phyloP scores from a whole-genome alignment of 2,888 invertebrate genomes.

The Sarcophaga carnaria region DNA sequence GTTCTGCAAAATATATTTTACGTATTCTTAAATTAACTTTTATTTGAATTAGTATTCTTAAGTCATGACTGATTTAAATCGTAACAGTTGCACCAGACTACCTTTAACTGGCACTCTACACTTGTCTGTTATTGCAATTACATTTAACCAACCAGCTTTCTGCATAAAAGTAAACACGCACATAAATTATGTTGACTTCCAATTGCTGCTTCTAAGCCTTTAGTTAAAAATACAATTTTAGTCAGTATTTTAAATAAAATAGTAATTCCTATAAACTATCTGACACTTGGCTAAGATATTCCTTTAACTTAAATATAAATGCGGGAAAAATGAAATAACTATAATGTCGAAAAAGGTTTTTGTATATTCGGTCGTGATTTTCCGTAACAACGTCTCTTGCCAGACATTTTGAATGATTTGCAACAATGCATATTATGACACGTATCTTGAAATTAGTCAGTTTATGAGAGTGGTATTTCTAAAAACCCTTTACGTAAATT shows the following conservation, averaged over 20 bases:
- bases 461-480: slow-evolving; percentile 19
- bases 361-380: background rate
- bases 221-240: background rate
- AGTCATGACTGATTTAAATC: slow-evolving; percentile 63
- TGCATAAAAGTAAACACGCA: background rate
- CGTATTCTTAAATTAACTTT: background rate
- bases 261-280: slow-evolving; percentile 53
- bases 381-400: slow-evolving; percentile 43
- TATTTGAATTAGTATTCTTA: slow-evolving; percentile 39
- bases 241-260: slow-evolving; percentile 32
- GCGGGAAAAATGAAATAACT: slow-evolving; percentile 38
- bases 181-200: background rate
- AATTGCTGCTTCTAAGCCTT: background rate
- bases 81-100: slow-evolving; percentile 53
- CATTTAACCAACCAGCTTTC: background rate
- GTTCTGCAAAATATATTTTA: background rate
- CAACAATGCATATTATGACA: slow-evolving; percentile 44
- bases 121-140: background rate
- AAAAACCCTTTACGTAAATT: background rate
- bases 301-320: background rate
- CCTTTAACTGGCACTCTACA: background rate
- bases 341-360: background rate
- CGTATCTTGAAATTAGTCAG: slow-evolving; percentile 40
- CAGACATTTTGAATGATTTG: slow-evolving; percentile 56
- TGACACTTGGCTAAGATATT: slow-evolving; percentile 57